Base-by-base conservation (phyloP, 2,797 vertebrate genomes). In the Aratinga solstitialis region DNA sequence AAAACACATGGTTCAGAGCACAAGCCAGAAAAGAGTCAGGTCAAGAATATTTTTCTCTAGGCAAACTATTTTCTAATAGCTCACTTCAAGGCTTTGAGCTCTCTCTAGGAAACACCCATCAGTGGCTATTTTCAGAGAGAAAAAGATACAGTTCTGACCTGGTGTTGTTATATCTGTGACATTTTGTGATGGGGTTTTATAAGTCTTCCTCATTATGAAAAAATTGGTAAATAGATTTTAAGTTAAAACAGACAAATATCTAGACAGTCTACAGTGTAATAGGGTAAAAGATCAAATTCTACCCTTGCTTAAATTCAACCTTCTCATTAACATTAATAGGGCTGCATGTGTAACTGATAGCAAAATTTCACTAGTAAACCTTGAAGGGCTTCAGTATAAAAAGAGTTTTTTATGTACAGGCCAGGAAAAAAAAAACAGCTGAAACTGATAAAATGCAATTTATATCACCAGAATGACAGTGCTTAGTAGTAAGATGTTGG, bases 381-480 rank as follows among this genome's bases (percentile, higher is more conserved):
- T 94, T 88, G 87, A 91, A 94, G 89, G 77, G 65, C 47, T 94
- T 88, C 27, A 36, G 81, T 68, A 83, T 58, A 77, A 91, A 95
- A 86, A 59, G 68, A 89, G 75, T 75, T 83, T 90, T 93, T 94
- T 86, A 86, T 78, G 40, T 71, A 79, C 43, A 74, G 38, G 77
- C 93, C 83, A 75, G 68, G 72, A 47, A 51, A 87, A 91, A 54
- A 54, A 50, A 84, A 6, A 30, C 95, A 97, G 87, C 91, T 97
- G 95, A 97, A 96, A 95, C 83, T 84, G 93, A 96, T 96, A 94
- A 96, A 97, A 94, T 90, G 42, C 73, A 89, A 94, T 96, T 94
- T 94, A 94, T 96, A 79, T 92, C 93, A 61, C 74, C 80, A 47
- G 86, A 94, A 94, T 38, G 27, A 38, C 66, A 86, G 87, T 76